Conservation (phyloP, 2,888 invertebrate genomes). For the Hetaerina titia region DNA sequence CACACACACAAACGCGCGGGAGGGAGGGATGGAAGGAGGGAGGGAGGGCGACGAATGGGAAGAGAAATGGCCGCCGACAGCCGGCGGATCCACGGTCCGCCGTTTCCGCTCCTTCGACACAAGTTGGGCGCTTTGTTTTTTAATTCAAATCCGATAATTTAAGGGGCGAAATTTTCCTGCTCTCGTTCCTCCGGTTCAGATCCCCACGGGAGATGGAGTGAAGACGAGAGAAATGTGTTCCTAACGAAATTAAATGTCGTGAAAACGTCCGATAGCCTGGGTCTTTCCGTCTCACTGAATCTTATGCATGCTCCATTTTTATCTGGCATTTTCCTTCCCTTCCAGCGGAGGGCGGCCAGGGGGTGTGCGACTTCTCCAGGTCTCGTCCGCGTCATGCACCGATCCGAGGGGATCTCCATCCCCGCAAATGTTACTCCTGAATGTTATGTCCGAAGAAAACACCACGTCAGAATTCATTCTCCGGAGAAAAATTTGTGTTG, state of each 20-base stretch:
- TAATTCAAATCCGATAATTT: not conserved
- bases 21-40: not conserved
- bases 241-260: conserved; percentile 17
- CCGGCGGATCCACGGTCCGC: too few relatives aligned
- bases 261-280: conserved; percentile 9
- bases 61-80: not conserved
- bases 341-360: too few relatives aligned
- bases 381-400: too few relatives aligned
- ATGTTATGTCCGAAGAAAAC: too few relatives aligned
- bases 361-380: too few relatives aligned
- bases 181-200: not conserved
- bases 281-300: conserved; percentile 17
- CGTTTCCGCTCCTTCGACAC: not conserved
- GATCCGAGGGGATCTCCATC: too few relatives aligned
- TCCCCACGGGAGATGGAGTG: not conserved
- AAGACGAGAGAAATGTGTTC: not conserved
- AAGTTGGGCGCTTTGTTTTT: not conserved
- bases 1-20: not conserved
- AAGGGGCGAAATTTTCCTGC: not conserved
- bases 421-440: too few relatives aligned
- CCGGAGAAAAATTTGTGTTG: too few relatives aligned
- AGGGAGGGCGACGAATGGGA: not conserved
- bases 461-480: too few relatives aligned
- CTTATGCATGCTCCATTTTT: not conserved
- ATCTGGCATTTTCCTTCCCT: too few relatives aligned